phyloP scores from a whole-genome alignment of 2,797 vertebrate species.

The Poliocrania exsul region DNA sequence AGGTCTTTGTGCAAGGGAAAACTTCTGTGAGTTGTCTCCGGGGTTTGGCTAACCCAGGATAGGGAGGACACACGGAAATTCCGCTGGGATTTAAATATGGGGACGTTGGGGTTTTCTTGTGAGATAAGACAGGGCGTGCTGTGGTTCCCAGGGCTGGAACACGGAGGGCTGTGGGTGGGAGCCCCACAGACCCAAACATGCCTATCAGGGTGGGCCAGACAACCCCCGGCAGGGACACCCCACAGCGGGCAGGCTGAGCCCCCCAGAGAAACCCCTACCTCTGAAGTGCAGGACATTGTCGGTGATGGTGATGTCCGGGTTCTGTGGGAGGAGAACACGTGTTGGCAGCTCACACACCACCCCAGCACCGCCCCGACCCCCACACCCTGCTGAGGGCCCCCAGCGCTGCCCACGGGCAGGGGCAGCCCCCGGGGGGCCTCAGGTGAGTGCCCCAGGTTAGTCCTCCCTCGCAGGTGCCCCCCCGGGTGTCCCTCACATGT shows the following conservation, averaged over 20 bases:
- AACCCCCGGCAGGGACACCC: background rate
- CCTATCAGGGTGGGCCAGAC: background rate
- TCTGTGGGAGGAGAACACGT: conserved; percentile 72
- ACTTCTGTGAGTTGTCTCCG: background rate
- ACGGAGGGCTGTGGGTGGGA: background rate
- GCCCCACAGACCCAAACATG: background rate
- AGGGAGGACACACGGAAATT: background rate
- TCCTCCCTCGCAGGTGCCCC: background rate
- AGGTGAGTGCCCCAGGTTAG: background rate
- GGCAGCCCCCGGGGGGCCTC: background rate
- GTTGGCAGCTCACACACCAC: background rate
- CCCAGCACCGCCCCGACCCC: background rate
- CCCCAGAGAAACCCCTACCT: conserved; percentile 74
- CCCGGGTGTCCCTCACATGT: background rate
- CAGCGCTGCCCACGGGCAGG: background rate
- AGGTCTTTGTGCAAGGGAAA: background rate
- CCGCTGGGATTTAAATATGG: background rate
- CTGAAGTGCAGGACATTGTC: conserved; percentile 88
- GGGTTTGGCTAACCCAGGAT: background rate
- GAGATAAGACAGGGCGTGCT: background rate
- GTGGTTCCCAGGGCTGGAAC: background rate
- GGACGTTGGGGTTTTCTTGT: background rate
- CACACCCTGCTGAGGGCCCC: background rate
- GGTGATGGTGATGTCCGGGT: conserved; percentile 82
- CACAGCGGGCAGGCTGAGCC: background rate